phyloP scores from a whole-genome alignment of 2,888 invertebrate species.

The Standfussiana lucernea region DNA sequence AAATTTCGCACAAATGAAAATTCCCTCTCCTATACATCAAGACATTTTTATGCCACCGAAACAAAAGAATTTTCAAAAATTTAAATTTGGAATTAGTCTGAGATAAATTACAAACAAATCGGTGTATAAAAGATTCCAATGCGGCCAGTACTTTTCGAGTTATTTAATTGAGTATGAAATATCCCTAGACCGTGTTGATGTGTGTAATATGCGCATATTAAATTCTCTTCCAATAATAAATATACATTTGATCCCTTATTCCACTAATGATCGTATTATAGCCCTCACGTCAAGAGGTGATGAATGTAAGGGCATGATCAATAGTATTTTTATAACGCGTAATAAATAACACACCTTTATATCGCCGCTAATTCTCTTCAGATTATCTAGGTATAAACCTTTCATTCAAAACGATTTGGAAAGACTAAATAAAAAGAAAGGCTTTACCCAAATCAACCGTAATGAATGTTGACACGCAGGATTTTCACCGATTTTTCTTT shows the following conservation, averaged over 20 bases:
- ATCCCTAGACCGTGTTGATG: too few species aligned
- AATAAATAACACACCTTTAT: background rate
- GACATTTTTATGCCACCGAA: too few species aligned
- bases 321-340: background rate
- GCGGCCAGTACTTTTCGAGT: too few species aligned
- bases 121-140: too few species aligned
- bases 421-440: constrained; percentile 9
- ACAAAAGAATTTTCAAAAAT: too few species aligned
- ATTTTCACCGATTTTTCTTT: background rate
- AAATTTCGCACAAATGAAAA: too few species aligned
- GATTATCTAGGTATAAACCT: background rate
- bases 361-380: background rate
- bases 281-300: background rate
- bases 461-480: constrained; percentile 1
- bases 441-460: constrained; percentile 23
- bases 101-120: too few species aligned
- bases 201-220: background rate
- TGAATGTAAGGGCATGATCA: background rate
- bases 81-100: too few species aligned
- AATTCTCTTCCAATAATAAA: background rate
- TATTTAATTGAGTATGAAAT: too few species aligned
- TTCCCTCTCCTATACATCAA: too few species aligned
- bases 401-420: constrained; percentile 6
- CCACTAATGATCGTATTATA: constrained; percentile 13
- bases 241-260: constrained; percentile 5